Base-by-base conservation (phyloP, 2,888 invertebrate genomes). In the Eueremaeus valkanovi region DNA sequence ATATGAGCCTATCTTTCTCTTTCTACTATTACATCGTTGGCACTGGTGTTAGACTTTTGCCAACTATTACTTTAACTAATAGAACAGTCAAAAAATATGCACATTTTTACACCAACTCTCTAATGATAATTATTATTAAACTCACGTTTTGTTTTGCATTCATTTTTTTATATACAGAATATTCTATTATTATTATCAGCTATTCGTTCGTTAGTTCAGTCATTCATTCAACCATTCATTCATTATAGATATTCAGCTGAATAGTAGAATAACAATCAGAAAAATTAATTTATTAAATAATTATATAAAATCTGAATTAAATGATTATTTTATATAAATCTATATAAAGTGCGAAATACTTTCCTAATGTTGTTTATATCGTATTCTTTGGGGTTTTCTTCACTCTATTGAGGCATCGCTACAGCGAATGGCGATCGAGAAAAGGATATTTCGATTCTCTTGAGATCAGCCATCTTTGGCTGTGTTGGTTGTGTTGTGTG, bases 401-500 rank as follows among this genome's bases (percentile, higher is more conserved):
- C 8, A 13, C 27, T 31, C 29, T 33, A 18, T 29, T 63, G 11
- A 18, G 18, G 36, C 21, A 21, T 40, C 40, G 11, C 18, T 66
- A 40, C 40, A 24, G 29, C 58, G 58, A 58, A 29, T 29, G 40
- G 66, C 36, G 21, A 66, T 21, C 40, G 36, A 66, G 66, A 66
- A 66, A 66, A 66, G 66, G 66, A 66, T 66, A 66, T 66, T 66
- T 66, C 6, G 9, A 66, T 21, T 40, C 66, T 66, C 66, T 33
- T 36, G 66, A 66, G 66, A 8, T 40, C 66, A 66, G 66, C 66
- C 66, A 66, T 66, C 66, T 66, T 66, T 66, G 66, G 66, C 16
- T 66, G 66, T 36, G 13, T 66, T 13, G 36, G 21, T 33, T n/a
- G 40, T 8, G n/a, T n/a, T n/a, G n/a, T n/a, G n/a, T n/a, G n/a